Percentiles rank a stretch among this genome's conserved stretches.
phyloP scores from a whole-genome alignment of 1,140 invertebrate species.

The Drosophila orena region DNA sequence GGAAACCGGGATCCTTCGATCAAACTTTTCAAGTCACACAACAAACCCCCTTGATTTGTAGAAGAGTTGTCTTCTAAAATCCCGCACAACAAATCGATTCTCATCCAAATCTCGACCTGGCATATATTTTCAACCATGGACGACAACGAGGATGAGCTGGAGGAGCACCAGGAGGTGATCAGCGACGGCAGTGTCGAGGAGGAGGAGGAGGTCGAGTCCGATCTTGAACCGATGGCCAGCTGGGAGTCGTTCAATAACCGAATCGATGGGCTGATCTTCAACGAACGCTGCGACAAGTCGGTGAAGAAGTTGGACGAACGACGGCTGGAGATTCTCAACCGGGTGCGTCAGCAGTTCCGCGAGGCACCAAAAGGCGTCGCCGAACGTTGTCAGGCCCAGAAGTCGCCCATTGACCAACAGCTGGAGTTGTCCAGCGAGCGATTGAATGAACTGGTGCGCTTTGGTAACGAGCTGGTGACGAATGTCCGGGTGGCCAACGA shows the following conservation, averaged over 20 bases:
- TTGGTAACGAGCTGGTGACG: constrained; percentile 90
- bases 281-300: constrained; percentile 52
- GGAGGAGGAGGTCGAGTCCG: constrained; percentile 24
- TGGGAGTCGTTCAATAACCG: constrained; percentile 66
- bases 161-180: constrained; percentile 33
- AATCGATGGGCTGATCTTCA: constrained; percentile 50
- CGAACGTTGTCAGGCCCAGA: constrained; percentile 44
- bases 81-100: background rate
- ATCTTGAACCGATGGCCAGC: constrained; percentile 25
- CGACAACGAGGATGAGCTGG: constrained; percentile 55
- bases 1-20: constrained; percentile 38
- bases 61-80: background rate
- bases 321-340: constrained; percentile 30
- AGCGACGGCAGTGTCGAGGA: constrained; percentile 21
- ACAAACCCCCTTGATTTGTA: background rate
- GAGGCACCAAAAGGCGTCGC: constrained; percentile 50
- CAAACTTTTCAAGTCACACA: constrained; percentile 19
- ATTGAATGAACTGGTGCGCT: constrained; percentile 85
- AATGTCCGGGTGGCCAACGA: constrained; percentile 91
- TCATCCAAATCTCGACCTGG: background rate
- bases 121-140: constrained; percentile 32
- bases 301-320: constrained; percentile 50
- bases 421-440: constrained; percentile 65
- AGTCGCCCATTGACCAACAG: constrained; percentile 72
- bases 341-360: constrained; percentile 39